A percentile compares a stretch with the other conserved stretches of the same genome.
Conservation (phyloP, 1,140 invertebrate genomes). For the Bombus confusus region DNA sequence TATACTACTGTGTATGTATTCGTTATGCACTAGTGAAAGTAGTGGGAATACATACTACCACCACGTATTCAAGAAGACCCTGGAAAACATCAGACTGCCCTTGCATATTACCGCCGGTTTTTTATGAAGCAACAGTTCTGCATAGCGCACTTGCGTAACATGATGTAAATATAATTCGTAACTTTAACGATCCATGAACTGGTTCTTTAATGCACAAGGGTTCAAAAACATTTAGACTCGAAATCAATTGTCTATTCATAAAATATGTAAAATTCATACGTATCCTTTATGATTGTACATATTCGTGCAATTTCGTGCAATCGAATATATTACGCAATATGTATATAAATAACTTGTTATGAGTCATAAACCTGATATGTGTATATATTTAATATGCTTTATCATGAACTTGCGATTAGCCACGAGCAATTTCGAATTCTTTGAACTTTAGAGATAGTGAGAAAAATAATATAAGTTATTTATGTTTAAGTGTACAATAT, state of each 20-base stretch:
- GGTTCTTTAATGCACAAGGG: too few species aligned
- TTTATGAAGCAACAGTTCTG: not conserved
- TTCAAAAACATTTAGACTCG: not conserved
- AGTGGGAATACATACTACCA: not conserved
- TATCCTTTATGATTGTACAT: too few species aligned
- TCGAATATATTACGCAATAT: not conserved
- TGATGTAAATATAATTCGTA: not conserved
- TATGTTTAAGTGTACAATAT: not conserved
- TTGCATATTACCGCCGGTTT: not conserved
- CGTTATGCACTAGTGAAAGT: not conserved
- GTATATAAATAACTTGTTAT: not conserved
- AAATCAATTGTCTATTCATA: not conserved
- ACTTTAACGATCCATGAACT: too few species aligned
- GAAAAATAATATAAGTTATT: not conserved
- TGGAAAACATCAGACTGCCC: slow-evolving; percentile 17
- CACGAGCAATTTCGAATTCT: not conserved
- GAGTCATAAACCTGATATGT: not conserved
- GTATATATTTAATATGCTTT: not conserved
- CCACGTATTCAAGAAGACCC: slow-evolving; percentile 2
- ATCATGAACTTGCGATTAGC: not conserved
- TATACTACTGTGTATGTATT: not conserved
- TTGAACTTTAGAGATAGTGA: not conserved
- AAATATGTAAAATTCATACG: not conserved
- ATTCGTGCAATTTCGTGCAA: not conserved
- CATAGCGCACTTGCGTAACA: not conserved